phyloP scores from a whole-genome alignment of 2,113 vertebrate genomes.

The Pterocles orientalis region DNA sequence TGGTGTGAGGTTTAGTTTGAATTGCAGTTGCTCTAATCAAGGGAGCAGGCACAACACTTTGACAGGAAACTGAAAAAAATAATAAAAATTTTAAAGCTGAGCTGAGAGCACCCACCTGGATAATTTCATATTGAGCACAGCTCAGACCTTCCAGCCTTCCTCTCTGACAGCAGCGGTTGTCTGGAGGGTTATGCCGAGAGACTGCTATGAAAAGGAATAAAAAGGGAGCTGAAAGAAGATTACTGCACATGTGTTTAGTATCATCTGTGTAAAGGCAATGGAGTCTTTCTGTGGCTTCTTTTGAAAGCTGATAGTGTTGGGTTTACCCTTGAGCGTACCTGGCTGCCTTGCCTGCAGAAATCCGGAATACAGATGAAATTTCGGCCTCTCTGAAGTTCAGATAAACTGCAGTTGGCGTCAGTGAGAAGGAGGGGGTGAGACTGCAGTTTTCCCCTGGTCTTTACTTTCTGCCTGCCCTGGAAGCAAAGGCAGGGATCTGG shows the following conservation, averaged over 20 bases:
- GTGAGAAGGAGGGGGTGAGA: background rate
- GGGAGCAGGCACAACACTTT: background rate
- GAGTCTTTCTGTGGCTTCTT: background rate
- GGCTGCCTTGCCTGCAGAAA: background rate
- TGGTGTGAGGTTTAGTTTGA: background rate
- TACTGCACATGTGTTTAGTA: background rate
- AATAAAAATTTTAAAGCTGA: constrained; percentile 3
- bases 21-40: background rate
- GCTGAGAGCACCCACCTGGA: constrained; percentile 5
- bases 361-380: background rate
- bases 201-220: background rate
- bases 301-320: background rate
- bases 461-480: background rate
- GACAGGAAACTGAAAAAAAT: constrained; percentile 21
- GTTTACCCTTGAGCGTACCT: background rate
- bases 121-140: background rate
- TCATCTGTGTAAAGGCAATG: background rate
- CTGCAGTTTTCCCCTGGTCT: background rate
- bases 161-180: background rate
- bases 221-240: background rate
- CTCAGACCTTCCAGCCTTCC: background rate
- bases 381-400: background rate
- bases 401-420: background rate
- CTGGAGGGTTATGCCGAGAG: background rate
- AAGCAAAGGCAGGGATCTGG: background rate